A percentile compares a stretch with the other conserved stretches of the same genome.
phyloP scores from a whole-genome alignment of 2,113 vertebrate genomes.

The Paramormyrops kingsleyae region DNA sequence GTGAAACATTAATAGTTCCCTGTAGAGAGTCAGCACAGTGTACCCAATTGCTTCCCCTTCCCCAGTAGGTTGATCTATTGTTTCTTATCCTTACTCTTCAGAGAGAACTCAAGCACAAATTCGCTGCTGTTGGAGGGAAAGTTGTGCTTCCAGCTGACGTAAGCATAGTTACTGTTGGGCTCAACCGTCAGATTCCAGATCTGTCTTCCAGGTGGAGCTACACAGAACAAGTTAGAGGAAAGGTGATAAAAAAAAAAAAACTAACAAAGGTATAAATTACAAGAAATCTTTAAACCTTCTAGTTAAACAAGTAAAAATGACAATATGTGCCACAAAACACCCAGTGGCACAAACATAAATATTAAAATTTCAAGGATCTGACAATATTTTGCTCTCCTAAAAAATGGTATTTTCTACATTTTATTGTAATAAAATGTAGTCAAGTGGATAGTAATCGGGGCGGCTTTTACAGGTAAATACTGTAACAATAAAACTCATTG shows the following conservation, averaged over 20 bases:
- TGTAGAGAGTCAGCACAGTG: conserved; percentile 25
- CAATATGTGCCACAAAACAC: background rate
- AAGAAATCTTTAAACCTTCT: background rate
- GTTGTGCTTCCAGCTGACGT: conserved; percentile 97
- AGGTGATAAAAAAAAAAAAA: conserved; percentile 25
- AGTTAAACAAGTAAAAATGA: background rate
- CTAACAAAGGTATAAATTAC: background rate
- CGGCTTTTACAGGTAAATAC: background rate
- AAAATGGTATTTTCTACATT: background rate
- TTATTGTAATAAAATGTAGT: background rate
- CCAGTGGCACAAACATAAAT: background rate
- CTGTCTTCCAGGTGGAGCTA: conserved; percentile 69
- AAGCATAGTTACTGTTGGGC: conserved; percentile 94
- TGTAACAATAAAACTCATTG: background rate
- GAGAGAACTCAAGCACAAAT: conserved; percentile 96
- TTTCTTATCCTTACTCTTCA: conserved; percentile 84
- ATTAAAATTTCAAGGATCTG: background rate
- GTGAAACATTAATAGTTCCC: conserved; percentile 24
- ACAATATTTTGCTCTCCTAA: background rate
- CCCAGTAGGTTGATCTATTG: conserved; percentile 4
- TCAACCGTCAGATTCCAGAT: conserved; percentile 95
- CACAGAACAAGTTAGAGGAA: conserved; percentile 72
- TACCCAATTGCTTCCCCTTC: background rate
- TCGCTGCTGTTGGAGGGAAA: conserved; percentile 79
- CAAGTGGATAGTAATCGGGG: background rate